Evolutionary conservation across 53 echinoderm and acorn worm genomes (phyloP).

Genomic region (Paelopatides confundens): DNA sequence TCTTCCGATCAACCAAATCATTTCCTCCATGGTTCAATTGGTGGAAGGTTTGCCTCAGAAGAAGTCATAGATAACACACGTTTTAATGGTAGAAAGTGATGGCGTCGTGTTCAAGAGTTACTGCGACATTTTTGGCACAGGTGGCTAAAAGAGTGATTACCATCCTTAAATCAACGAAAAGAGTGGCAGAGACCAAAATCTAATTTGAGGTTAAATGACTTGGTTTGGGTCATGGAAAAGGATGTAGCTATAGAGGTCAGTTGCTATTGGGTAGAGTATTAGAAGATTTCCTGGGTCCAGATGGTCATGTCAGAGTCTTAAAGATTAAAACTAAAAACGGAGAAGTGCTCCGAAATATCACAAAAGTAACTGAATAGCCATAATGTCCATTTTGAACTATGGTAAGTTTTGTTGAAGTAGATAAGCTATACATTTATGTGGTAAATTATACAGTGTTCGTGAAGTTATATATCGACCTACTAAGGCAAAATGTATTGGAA

Average conservation of each 20-base stretch:
- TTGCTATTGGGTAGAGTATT: neutral
- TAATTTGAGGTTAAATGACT: constrained; percentile 1
- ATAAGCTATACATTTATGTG: too few species aligned
- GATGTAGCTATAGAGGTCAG: constrained; percentile 2
- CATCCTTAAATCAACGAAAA: neutral
- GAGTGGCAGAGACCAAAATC: neutral
- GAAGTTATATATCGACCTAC: too few species aligned
- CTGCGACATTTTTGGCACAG: constrained; percentile 5
- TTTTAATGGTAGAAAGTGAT: neutral
- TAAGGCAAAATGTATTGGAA: too few species aligned
- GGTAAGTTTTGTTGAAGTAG: too few species aligned
- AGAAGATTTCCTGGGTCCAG: neutral
- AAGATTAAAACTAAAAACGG: neutral
- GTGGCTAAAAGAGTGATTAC: constrained; percentile 1
- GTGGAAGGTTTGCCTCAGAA: neutral
- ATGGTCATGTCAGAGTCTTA: constrained; percentile 7
- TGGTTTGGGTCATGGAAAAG: neutral
- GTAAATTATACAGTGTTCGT: too few species aligned
- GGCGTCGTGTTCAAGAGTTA: constrained; percentile 6
- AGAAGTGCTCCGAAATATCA: constrained; percentile 1
- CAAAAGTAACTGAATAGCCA: too few species aligned
- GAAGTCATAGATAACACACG: neutral
- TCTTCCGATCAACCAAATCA: constrained; percentile 26
- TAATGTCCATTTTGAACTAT: too few species aligned
- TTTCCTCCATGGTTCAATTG: neutral